Evolutionary conservation across 2,888 invertebrate genomes (phyloP), one percentile per base, ranked within the genome.

Genomic region (Pristionchus arcanus): DNA sequence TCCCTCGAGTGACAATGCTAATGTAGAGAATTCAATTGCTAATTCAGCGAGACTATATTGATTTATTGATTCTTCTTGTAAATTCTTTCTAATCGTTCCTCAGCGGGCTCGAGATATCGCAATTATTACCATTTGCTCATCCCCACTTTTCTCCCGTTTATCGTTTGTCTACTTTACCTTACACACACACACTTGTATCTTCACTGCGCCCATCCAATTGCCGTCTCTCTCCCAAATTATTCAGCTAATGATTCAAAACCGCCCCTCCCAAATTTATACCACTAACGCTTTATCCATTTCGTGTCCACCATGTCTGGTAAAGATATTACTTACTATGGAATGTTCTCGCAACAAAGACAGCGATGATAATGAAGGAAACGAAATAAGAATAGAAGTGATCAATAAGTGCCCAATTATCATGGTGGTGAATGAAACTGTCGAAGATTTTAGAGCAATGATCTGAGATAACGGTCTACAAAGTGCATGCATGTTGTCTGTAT

Each of bases 211-310:
- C 81, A 53, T n/a, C 37, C 53, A 28, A 81, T 81, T 81, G 81
- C 81, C 81, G 74, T 21, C 25, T 42, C 42, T n/a, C 42, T 42
- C 7, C 81, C 81, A 25, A 81, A 81, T 49, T 49, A 49, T 81
- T 53, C 49, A 81, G 42, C 81, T 49, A 53, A 81, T 28, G 49
- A 81, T 81, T 81, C 81, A 53, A 53, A 53, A 28, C 49, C 49
- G 2, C 37, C 49, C n/a, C 25, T 49, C 81, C 81, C 49, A 81
- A 81, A 77, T 77, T 2, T 81, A 81, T 81, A 19, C n/a, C 15
- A 81, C 81, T 28, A 81, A 81, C 49, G 81, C 81, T 81, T 81
- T 81, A 81, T 81, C 81, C 11, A 49, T 81, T 81, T 81, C 81
- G 81, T 81, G 81, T 81, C 28, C 49, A 49, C 13, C 7, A 81